Conservation (phyloP, 2,113 vertebrate species). For the Nasalis larvatus region DNA sequence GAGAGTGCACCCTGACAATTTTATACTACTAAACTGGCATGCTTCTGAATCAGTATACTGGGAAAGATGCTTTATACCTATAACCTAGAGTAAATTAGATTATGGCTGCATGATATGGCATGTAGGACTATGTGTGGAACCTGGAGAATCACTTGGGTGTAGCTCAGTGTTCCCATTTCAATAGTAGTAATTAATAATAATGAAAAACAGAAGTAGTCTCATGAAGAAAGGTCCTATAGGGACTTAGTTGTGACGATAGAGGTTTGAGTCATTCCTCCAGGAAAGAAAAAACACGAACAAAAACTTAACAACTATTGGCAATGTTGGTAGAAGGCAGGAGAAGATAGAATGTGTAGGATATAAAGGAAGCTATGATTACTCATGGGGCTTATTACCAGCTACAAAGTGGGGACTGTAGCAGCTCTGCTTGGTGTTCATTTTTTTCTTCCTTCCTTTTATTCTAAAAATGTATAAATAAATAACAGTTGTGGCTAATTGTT, state of each 20-base stretch:
- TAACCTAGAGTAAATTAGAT: not conserved
- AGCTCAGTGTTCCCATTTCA: not conserved
- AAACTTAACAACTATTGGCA: not conserved
- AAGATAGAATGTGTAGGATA: not conserved
- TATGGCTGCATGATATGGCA: not conserved
- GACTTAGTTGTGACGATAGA: not conserved
- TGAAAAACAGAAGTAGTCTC: not conserved
- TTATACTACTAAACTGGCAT: not conserved
- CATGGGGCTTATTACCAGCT: not conserved
- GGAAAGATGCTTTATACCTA: not conserved
- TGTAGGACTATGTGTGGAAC: not conserved
- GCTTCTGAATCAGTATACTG: not conserved
- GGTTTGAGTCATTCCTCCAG: not conserved
- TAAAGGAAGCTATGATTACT: not conserved
- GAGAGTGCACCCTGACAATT: not conserved
- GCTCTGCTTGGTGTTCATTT: not conserved
- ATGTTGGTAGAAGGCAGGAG: not conserved
- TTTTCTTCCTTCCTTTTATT: not conserved
- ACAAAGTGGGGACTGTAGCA: not conserved
- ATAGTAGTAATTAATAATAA: not conserved
- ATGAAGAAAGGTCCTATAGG: not conserved
- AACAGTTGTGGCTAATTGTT: not conserved
- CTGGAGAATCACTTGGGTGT: not conserved
- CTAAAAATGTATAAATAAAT: not conserved
- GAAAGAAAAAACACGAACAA: not conserved